These are phyloP conservation scores for Torymus tubicola DNA, from an alignment of 2,888 invertebrate species.

Conservation along the genomic window DNA sequence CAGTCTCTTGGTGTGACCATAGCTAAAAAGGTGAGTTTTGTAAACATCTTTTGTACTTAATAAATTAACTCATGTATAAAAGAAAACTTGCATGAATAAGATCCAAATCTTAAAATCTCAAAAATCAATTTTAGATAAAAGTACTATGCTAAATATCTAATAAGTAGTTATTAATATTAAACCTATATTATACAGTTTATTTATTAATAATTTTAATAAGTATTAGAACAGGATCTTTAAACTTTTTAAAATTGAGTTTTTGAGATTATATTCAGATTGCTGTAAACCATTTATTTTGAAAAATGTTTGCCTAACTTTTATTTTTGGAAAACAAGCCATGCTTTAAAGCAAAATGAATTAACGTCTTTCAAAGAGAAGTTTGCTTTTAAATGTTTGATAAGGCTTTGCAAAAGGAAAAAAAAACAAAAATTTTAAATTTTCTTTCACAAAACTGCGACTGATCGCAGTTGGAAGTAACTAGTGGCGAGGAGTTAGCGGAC, in stretches of 20 bases:
- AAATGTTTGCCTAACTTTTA: conserved; percentile 26
- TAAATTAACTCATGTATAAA: conserved; percentile 31
- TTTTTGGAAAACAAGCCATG: conserved; percentile 9
- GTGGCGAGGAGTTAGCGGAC: conserved; percentile 74
- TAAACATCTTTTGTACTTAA: conserved; percentile 17
- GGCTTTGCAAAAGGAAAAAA: conserved; percentile 18
- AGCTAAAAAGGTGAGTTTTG: conserved; percentile 87
- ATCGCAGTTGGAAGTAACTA: conserved; percentile 74
- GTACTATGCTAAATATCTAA: not conserved
- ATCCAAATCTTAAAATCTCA: conserved; percentile 44
- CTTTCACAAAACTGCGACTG: conserved; percentile 47
- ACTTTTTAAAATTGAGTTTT: conserved; percentile 39
- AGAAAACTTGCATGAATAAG: conserved; percentile 34
- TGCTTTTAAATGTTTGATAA: conserved; percentile 28
- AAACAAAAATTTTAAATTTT: conserved; percentile 38
- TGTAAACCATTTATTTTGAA: conserved; percentile 31
- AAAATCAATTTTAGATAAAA: conserved; percentile 44
- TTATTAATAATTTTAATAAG: conserved; percentile 21
- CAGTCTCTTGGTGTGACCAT: conserved; percentile 88
- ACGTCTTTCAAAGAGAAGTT: conserved; percentile 25
- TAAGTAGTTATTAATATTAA: conserved; percentile 19
- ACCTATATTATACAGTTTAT: conserved; percentile 4
- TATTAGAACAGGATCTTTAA: not conserved
- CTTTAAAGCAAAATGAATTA: conserved; percentile 17
- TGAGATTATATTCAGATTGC: conserved; percentile 24